Evolutionary conservation across 2,113 vertebrate species (phyloP), one percentile per base, ranked within the genome.

Genomic region (Paramormyrops kingsleyae): DNA sequence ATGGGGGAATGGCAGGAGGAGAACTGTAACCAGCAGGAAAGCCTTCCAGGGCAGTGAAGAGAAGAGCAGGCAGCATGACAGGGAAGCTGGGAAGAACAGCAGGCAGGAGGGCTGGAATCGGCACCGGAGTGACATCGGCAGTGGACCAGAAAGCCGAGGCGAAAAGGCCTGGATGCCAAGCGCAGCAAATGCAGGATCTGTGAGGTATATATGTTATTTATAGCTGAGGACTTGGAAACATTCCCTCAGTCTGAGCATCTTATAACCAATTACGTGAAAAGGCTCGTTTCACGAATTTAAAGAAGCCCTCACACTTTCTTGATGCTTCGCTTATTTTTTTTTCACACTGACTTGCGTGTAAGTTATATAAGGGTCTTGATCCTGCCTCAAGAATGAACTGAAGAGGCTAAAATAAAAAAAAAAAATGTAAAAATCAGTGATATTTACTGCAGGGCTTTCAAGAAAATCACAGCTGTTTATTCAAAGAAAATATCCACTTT

Each of bases 201-300:
- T 77, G 15, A 77, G 70, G 70, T 39, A 39, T 39, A 39, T 19
- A 77, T 24, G 35, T 77, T 39, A 77, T 77, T 77, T 77, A 77
- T 77, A 77, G 70, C 27, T 77, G 10, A 35, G 70, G 31, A 17
- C 70, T 77, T 77, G 70, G 70, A 77, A 39, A 39, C 70, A 2
- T 77, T 77, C 70, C 62, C 62, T n/a, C 62, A 66, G 62, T 66
- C 62, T n/a, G n/a, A 4, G 62, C 62, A 12, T 66, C 62, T 27
- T 31, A 66, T 46, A 77, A 80, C 46, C 50, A 52, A 89, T 89
- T 89, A 83, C 6, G 46, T 24, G 50, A 83, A 52, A n/a, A 83
- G 52, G 70, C 80, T 89, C 9, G 3, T 89, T 56, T 89, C 47
- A 42, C 31, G 39, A 53, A 52, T 31, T 89, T 66, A 89, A n/a